phyloP scores from a whole-genome alignment of 2,888 invertebrate species.

The Scaeva pyrastri region DNA sequence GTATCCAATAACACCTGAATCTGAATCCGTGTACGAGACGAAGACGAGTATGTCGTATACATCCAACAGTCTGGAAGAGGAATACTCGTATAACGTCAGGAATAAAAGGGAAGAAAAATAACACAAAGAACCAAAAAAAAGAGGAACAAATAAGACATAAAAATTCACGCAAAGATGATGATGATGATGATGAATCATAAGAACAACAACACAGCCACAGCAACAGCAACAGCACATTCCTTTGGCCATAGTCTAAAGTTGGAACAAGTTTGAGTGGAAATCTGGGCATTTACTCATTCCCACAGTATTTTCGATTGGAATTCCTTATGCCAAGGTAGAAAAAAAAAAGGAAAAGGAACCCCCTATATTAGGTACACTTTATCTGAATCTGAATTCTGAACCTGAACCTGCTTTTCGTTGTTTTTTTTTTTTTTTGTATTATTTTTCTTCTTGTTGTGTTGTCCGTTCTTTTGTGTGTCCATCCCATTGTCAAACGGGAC shows the following conservation, averaged over 20 bases:
- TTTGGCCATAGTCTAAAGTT: slow-evolving; percentile 32
- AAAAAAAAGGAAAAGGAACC: too few species aligned
- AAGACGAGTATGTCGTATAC: too few species aligned
- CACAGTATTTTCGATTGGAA: slow-evolving; percentile 46
- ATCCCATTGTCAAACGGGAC: slow-evolving; percentile 53
- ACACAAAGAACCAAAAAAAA: slow-evolving; percentile 40
- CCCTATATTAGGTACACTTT: slow-evolving; percentile 6
- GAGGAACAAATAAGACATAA: slow-evolving; percentile 69
- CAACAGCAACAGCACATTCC: slow-evolving; percentile 60
- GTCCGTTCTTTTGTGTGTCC: slow-evolving; percentile 17
- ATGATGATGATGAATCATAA: slow-evolving; percentile 68
- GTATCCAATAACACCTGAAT: slow-evolving; percentile 74
- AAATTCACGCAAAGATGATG: slow-evolving; percentile 64
- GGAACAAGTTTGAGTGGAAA: slow-evolving; percentile 49
- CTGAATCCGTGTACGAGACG: slow-evolving; percentile 18
- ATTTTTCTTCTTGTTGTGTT: slow-evolving; percentile 12
- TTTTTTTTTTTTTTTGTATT: slow-evolving; percentile 9
- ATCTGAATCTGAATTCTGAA: slow-evolving; percentile 14
- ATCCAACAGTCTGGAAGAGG: too few species aligned
- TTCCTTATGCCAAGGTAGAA: slow-evolving; percentile 41
- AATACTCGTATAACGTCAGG: too few species aligned
- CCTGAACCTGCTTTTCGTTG: slow-evolving; percentile 21
- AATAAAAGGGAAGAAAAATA: slow-evolving; percentile 6
- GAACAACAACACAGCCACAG: background rate
- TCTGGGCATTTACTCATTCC: slow-evolving; percentile 60